Evolutionary conservation across 1,140 invertebrate genomes (phyloP).

Genomic region (Drosophila simulans): DNA sequence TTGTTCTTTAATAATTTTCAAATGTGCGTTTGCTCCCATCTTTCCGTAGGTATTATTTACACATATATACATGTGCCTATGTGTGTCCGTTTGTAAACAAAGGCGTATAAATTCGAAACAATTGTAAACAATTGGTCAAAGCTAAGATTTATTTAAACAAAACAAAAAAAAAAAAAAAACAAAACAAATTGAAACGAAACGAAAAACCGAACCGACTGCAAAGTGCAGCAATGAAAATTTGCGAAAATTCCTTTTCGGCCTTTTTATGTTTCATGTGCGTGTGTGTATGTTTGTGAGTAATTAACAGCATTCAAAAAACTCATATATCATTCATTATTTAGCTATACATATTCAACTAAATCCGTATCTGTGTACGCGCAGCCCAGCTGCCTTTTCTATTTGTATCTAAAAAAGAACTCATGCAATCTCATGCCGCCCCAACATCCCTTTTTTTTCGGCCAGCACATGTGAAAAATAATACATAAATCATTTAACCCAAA

Average conservation of each 20-base stretch:
- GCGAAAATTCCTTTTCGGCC: constrained; percentile 11
- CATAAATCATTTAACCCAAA: constrained; percentile 57
- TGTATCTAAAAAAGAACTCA: constrained; percentile 6
- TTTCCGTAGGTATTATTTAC: neutral
- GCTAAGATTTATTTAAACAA: constrained; percentile 19
- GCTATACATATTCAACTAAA: constrained; percentile 14
- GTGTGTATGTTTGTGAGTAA: constrained; percentile 39
- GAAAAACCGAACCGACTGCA: constrained; percentile 8
- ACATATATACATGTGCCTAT: constrained; percentile 19
- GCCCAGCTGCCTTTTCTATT: constrained; percentile 3
- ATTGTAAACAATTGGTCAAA: constrained; percentile 31
- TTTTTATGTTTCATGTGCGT: constrained; percentile 23
- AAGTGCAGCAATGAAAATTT: constrained; percentile 21
- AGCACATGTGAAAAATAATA: constrained; percentile 37
- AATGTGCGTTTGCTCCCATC: constrained; percentile 29
- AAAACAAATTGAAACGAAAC: neutral
- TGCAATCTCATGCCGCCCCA: constrained; percentile 25
- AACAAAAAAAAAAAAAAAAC: constrained; percentile 1
- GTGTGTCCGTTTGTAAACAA: constrained; percentile 34
- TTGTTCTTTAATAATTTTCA: constrained; percentile 29
- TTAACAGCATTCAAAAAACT: constrained; percentile 18
- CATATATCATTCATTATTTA: constrained; percentile 27
- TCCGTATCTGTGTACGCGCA: neutral
- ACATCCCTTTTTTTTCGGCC: constrained; percentile 7
- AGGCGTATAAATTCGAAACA: constrained; percentile 1